Conservation (phyloP, 2,888 invertebrate species). For the Drosophila lutescens region DNA sequence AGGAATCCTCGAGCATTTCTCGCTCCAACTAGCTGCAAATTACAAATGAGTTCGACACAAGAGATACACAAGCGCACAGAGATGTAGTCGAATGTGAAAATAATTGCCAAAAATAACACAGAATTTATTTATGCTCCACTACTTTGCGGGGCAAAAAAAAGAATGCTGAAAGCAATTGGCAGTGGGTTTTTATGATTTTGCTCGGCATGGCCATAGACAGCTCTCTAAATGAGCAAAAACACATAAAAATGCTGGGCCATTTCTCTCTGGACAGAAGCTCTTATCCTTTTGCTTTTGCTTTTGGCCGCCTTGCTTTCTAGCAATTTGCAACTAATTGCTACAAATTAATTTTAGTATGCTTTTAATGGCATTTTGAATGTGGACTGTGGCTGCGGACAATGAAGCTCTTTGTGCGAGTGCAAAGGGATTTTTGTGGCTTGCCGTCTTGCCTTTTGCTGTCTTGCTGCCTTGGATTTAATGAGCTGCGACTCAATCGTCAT, state of each 20-base stretch:
- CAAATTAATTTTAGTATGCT: constrained; percentile 80
- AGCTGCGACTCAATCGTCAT: constrained; percentile 64
- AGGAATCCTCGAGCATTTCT: constrained; percentile 25
- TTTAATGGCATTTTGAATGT: constrained; percentile 80
- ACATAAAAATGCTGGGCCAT: constrained; percentile 77
- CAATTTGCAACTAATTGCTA: constrained; percentile 80
- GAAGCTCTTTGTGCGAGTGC: constrained; percentile 58
- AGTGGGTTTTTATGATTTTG: constrained; percentile 72
- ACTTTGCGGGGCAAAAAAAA: constrained; percentile 17
- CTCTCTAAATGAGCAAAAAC: constrained; percentile 75
- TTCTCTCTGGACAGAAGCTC: constrained; percentile 50
- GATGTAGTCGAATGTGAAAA: constrained; percentile 75
- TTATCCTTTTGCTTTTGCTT: constrained; percentile 26
- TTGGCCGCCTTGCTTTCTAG: constrained; percentile 60
- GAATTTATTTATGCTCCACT: constrained; percentile 75
- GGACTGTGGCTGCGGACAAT: constrained; percentile 73
- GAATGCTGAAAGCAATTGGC: constrained; percentile 39
- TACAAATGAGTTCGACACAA: constrained; percentile 70
- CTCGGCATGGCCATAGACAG: constrained; percentile 61
- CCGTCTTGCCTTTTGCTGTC: constrained; percentile 56
- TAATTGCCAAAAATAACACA: constrained; percentile 78
- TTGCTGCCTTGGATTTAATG: constrained; percentile 61
- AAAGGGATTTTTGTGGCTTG: constrained; percentile 61
- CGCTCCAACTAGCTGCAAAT: constrained; percentile 63
- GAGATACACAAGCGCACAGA: constrained; percentile 27